Evolutionary conservation across 2,113 vertebrate species (phyloP), one percentile per base, ranked within the genome.

Genomic region (Xenotilapia longispinis): DNA sequence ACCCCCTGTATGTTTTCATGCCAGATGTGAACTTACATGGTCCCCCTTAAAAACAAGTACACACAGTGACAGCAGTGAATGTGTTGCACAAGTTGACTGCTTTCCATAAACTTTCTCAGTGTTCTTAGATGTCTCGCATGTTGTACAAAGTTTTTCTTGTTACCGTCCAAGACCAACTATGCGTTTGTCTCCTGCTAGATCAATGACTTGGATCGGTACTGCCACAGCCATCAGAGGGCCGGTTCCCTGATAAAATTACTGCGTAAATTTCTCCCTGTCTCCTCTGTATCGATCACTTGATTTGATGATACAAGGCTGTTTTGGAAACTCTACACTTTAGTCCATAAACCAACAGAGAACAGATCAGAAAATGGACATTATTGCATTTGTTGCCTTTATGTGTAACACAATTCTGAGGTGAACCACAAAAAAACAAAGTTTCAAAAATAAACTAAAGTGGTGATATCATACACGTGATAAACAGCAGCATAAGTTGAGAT

Each of bases 271-370:
- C 31, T 79, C 68, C 10, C 26, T 78, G 49, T 49, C 65, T 75
- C 33, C 93, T 80, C 26, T 33, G 28, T 60, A 91, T 93, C 5
- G 91, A 94, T 90, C 17, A 36, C 42, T 65, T 84, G 49, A 90
- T 78, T 80, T 38, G 70, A 90, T 88, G 12, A 88, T 36, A 83
- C 47, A 82, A 45, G 82, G 47, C 75, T 90, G 84, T 82, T 81
- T 63, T 81, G 49, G 92, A 93, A 94, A 94, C 86, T 53, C 79
- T 85, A 94, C 14, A 88, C 90, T 84, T 88, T 9, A 23, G 75
- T 78, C 51, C 23, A 58, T 70, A 84, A 55, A 36, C 28, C 49
- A 53, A 53, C n/a, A 40, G 51, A 47, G 9, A 14, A 63, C 42
- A 51, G 38, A 57, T 89, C 54, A 57, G 55, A 90, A 86, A 90